Conservation (phyloP, 2,888 invertebrate genomes). For the Heterodera filipjevi region DNA sequence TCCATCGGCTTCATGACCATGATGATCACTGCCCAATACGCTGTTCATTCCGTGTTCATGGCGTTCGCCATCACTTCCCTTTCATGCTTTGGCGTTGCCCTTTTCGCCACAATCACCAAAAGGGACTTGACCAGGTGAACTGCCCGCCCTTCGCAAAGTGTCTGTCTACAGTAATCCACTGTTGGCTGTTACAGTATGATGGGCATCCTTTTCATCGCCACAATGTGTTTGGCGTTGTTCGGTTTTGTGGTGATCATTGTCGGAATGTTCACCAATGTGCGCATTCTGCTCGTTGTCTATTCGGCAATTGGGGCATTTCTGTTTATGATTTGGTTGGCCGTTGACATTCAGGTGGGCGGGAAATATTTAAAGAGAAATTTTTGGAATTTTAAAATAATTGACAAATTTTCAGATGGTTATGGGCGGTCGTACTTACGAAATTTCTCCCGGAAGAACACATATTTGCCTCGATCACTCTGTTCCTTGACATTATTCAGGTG, state of each 20-base stretch:
- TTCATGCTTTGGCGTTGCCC: constrained; percentile 56
- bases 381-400: background rate
- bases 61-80: constrained; percentile 53
- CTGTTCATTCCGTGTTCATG: constrained; percentile 54
- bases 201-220: constrained; percentile 69
- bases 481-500: constrained; percentile 65
- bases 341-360: constrained; percentile 71
- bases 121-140: constrained; percentile 59
- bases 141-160: too few species aligned
- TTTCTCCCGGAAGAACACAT: constrained; percentile 73
- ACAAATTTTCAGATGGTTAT: constrained; percentile 70
- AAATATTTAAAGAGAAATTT: constrained; percentile 1
- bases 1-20: constrained; percentile 48
- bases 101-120: constrained; percentile 62
- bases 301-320: constrained; percentile 71
- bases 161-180: too few species aligned
- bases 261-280: constrained; percentile 40
- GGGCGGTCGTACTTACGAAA: constrained; percentile 72
- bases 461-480: constrained; percentile 73
- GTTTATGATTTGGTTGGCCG: constrained; percentile 73
- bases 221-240: constrained; percentile 65
- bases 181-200: constrained; percentile 57
- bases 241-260: constrained; percentile 67
- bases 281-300: constrained; percentile 66
- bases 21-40: constrained; percentile 55